Base-by-base conservation (phyloP, 53 echinoderm and acorn worm species). In the Paracentrotus lividus region DNA sequence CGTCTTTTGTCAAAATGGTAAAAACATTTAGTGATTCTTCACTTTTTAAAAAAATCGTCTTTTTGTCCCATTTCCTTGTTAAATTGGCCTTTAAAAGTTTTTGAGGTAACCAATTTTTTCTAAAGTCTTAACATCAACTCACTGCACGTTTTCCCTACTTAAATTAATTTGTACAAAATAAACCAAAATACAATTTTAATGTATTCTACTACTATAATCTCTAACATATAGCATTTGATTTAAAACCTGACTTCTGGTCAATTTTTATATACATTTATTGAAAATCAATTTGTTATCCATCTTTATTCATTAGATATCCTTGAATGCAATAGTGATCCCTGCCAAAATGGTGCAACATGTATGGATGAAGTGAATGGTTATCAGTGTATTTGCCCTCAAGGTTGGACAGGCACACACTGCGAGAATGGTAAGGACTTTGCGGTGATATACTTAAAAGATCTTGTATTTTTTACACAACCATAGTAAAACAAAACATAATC, bases 341-440 rank as follows among this genome's bases (percentile, higher is more conserved):
- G 97, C 52, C 97, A 95, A 43, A 96, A 97, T 64, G 94, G 94
- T 43, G 97, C 96, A 5, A 67, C 52, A 8, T 97, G 97, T 42
- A 77, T 93, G 56, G 95, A 97, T 81, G 92, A 84, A 57, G 66
- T 93, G 84, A 95, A 94, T n/a, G 88, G 86, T 33, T 97, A 97
- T 60, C 24, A 69, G n/a, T 97, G 97, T 92, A 66, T 85, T 24
- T 97, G 97, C 65, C 91, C 43, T 3, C 81, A 85, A 3, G 97
- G 97, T 4, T 97, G 88, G 78, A 94, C 75, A 44, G 97, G 96
- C 18, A 92, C 58, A n/a, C 87, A 97, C 75, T 97, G 97, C 85
- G 86, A 43, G 94, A 96, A 45, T 40, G 89, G 89, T 89, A 64
- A 89, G 66, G 20, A 87, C 0, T 18, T 10, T 67, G 31, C 12